Base-by-base conservation (phyloP, 2,888 invertebrate species). In the Mesorhabditis belari region DNA sequence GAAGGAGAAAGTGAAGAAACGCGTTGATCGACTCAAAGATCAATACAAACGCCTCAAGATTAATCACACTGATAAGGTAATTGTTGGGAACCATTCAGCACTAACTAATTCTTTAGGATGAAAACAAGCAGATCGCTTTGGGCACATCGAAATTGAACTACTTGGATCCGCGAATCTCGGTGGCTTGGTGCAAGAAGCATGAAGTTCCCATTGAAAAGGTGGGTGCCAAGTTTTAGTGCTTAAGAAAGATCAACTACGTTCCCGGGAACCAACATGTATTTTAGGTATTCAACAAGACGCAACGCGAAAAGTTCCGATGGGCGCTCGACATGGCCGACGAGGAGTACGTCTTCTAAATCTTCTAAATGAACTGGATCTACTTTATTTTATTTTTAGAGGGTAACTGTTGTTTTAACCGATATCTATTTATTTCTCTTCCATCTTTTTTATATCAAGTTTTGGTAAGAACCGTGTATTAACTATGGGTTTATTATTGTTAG, bases 111-210 rank as follows among this genome's bases (percentile, higher is more conserved):
- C 74, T 56, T 58, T 66, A 83, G 83, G 98, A 98, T 85, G 98
- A 99, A 85, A 98, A 98, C 83, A 99, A 99, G 85, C 92, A 94
- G 73, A 96, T 99, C 83, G 92, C 98, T 28, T 86, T 99, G 76
- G 92, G 96, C 74, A 99, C 98, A 62, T 96, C 95, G 74, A 99
- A 99, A 84, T 85, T 99, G 77, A 99, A 99, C 84, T 99, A 99
- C 87, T 86, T 99, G 64, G 98, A 99, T 86, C 98, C 98, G 50
- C 87, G 98, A 82, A 99, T 99, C 83, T 90, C 91, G 60, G 92
- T 98, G 62, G 96, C 96, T 73, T 99, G 98, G 98, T 96, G 96
- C 85, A 96, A 96, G 85, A 98, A 96, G 83, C 86, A 89, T 83
- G 88, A 88, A 58, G 92, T 99, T 57, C 95, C 96, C 54, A 88